Evolutionary conservation across 2,888 invertebrate species (phyloP).

Genomic region (Rhimphoctona megacephalus): DNA sequence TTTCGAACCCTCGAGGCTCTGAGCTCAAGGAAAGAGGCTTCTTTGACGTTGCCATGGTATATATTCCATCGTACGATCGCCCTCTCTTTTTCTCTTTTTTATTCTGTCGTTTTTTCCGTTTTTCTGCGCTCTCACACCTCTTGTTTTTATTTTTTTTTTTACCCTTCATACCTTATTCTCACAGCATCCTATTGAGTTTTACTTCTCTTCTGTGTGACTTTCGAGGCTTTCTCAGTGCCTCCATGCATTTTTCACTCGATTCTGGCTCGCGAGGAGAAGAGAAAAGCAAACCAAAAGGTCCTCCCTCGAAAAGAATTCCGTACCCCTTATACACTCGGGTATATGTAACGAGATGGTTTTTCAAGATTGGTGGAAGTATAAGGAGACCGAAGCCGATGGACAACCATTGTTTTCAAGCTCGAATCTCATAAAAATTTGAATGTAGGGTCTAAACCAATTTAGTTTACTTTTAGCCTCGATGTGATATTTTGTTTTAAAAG

Average conservation of each 20-base stretch:
- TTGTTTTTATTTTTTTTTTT: conserved; percentile 48
- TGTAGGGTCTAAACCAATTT: background rate
- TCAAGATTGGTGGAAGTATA: background rate
- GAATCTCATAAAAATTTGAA: conserved; percentile 1
- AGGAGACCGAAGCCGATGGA: conserved; percentile 12
- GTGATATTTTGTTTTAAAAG: background rate
- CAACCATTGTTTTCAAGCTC: background rate
- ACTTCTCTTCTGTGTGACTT: conserved; percentile 39
- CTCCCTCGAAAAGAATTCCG: background rate
- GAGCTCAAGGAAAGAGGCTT: conserved; percentile 67
- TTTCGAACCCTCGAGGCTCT: conserved; percentile 61
- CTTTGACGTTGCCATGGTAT: conserved; percentile 72
- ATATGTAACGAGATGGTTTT: background rate
- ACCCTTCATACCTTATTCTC: conserved; percentile 52
- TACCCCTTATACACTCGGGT: background rate
- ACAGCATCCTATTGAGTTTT: conserved; percentile 59
- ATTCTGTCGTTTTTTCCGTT: conserved; percentile 67
- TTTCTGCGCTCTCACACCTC: conserved; percentile 60
- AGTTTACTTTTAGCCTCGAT: background rate
- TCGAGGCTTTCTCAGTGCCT: conserved; percentile 20
- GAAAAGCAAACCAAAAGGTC: background rate
- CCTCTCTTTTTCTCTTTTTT: conserved; percentile 41
- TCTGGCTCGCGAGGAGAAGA: background rate
- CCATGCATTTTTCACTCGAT: conserved; percentile 59
- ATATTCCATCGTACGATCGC: conserved; percentile 71